Percentiles rank a stretch among this genome's conserved stretches.
Conservation (phyloP, 2,797 vertebrate species). For the Eutrigla gurnardus region DNA sequence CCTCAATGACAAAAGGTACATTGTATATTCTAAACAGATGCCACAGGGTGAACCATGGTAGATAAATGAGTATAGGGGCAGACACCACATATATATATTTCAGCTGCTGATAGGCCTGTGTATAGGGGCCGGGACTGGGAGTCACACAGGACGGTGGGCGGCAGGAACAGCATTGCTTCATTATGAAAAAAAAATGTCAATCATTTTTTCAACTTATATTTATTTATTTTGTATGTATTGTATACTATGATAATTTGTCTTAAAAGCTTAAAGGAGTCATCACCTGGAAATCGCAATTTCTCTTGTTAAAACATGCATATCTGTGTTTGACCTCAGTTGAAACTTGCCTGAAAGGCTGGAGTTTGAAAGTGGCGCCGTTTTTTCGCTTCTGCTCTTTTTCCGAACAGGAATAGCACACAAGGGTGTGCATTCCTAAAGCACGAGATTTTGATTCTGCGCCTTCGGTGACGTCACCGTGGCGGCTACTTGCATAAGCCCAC, state of each 20-base stretch:
- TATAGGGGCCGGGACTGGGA: conserved; percentile 45
- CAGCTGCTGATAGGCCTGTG: conserved; percentile 43
- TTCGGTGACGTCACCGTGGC: too few relatives aligned
- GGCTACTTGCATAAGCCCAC: too few relatives aligned
- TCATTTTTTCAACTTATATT: not conserved
- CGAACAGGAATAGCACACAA: too few relatives aligned
- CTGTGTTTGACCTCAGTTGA: too few relatives aligned
- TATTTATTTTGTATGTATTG: not conserved
- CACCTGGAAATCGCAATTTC: too few relatives aligned
- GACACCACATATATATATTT: conserved; percentile 64
- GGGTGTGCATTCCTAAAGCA: too few relatives aligned
- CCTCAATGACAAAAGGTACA: conserved; percentile 37
- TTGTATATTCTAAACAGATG: conserved; percentile 43
- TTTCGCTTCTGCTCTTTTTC: too few relatives aligned
- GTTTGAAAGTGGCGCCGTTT: too few relatives aligned
- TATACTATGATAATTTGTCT: not conserved
- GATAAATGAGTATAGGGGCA: conserved; percentile 72
- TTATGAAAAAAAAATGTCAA: not conserved
- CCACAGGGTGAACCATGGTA: conserved; percentile 30
- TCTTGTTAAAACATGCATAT: too few relatives aligned
- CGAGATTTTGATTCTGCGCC: too few relatives aligned
- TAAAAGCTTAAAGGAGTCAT: too few relatives aligned
- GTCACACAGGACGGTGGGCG: conserved; percentile 22
- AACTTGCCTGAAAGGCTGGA: too few relatives aligned
- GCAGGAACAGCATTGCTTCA: not conserved